Evolutionary conservation across 2,888 invertebrate genomes (phyloP).

Genomic region (Dolomedes plantarius): DNA sequence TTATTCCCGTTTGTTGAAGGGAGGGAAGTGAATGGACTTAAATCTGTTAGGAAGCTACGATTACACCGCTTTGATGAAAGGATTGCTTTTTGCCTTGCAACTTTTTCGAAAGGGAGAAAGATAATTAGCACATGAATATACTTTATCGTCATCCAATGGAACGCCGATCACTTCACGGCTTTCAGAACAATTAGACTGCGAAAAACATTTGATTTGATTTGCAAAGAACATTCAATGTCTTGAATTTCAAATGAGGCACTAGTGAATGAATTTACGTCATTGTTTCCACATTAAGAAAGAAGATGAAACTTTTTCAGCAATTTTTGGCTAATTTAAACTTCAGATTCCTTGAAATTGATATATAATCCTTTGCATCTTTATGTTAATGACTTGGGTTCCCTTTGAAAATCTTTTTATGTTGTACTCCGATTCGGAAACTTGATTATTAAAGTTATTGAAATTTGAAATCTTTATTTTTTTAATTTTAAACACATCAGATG

Average conservation of each 20-base stretch:
- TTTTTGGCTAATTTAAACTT: conserved; percentile 4
- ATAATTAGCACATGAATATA: conserved; percentile 70
- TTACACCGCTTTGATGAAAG: conserved; percentile 39
- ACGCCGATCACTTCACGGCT: conserved; percentile 39
- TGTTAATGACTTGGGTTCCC: not conserved
- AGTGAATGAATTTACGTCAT: not conserved
- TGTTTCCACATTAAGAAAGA: not conserved
- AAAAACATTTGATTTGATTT: conserved; percentile 52
- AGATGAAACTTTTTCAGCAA: not conserved
- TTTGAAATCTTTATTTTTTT: too few relatives aligned
- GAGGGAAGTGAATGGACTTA: not conserved
- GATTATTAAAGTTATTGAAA: not conserved
- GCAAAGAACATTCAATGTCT: conserved; percentile 26
- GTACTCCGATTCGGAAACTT: not conserved
- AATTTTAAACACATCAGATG: too few relatives aligned
- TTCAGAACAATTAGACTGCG: conserved; percentile 28
- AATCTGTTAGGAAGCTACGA: conserved; percentile 11
- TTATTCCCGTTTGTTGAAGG: conserved; percentile 42
- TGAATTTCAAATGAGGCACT: conserved; percentile 48
- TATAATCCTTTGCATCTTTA: not conserved
- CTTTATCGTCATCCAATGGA: conserved; percentile 46
- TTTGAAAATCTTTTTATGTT: not conserved
- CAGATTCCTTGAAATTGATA: not conserved
- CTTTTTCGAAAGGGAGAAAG: conserved; percentile 37
- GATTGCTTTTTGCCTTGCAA: not conserved